A percentile compares a stretch with the other conserved stretches of the same genome.
phyloP scores from a whole-genome alignment of 2,888 invertebrate species.

The Ichneumon xanthorius region DNA sequence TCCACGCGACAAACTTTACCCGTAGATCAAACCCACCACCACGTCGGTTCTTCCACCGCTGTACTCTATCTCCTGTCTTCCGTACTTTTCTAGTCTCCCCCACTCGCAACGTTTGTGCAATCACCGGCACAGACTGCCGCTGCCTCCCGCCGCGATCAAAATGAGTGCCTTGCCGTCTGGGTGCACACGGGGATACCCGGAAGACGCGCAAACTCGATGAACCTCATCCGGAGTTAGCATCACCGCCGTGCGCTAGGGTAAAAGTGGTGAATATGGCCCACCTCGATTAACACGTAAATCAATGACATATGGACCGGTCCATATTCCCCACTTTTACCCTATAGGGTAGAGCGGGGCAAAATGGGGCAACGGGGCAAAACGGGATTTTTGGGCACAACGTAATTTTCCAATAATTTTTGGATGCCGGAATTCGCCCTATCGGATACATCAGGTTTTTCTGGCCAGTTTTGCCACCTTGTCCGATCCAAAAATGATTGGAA shows the following conservation, averaged over 20 bases:
- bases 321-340: too few relatives aligned
- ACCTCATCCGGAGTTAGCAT: constrained; percentile 25
- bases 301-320: too few relatives aligned
- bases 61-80: constrained; percentile 16
- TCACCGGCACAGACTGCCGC: background rate
- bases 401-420: too few relatives aligned
- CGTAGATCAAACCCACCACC: constrained; percentile 75
- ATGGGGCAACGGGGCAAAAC: too few relatives aligned
- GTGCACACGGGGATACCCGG: constrained; percentile 18
- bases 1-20: constrained; percentile 78
- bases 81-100: background rate
- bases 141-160: background rate
- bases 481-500: too few relatives aligned
- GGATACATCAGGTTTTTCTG: too few relatives aligned
- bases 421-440: too few relatives aligned
- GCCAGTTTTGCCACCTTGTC: too few relatives aligned
- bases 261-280: too few relatives aligned
- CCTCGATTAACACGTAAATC: too few relatives aligned
- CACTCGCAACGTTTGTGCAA: constrained; percentile 8
- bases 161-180: background rate
- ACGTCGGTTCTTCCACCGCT: constrained; percentile 36
- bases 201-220: constrained; percentile 27
- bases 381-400: too few relatives aligned
- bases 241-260: background rate
- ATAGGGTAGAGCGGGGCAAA: too few relatives aligned